Percentiles rank a stretch among this genome's conserved stretches.
These are phyloP conservation scores for Thoracochromis brauschi DNA, from an alignment of 2,113 vertebrate genomes.

Conservation along the genomic window DNA sequence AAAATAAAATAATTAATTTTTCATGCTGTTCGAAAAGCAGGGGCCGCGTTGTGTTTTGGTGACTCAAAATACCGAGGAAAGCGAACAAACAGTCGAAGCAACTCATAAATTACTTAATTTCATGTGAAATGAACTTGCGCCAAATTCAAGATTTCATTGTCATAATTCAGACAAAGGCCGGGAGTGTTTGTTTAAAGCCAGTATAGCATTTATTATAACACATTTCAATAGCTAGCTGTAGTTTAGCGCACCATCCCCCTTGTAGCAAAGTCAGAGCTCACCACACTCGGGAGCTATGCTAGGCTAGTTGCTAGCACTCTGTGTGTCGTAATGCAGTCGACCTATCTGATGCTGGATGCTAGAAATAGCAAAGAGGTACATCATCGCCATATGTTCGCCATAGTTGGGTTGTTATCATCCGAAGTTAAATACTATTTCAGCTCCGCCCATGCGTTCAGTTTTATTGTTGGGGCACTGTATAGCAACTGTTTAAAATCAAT, in stretches of 20 bases:
- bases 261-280: not conserved
- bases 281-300: not conserved
- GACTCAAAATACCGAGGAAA: not conserved
- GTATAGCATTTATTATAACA: fast-evolving
- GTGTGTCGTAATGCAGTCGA: slow-evolving; percentile 24
- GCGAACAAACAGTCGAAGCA: not conserved
- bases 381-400: not conserved
- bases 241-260: not conserved
- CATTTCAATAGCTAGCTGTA: not conserved
- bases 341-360: not conserved
- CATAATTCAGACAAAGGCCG: fast-evolving
- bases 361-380: not conserved
- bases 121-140: not conserved
- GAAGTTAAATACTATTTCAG: not conserved
- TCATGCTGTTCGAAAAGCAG: not conserved
- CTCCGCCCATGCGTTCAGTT: not conserved
- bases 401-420: not conserved
- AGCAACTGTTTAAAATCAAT: not conserved
- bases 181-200: fast-evolving
- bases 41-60: slow-evolving; percentile 48
- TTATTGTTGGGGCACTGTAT: not conserved
- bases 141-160: not conserved
- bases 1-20: not conserved
- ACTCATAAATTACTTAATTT: not conserved
- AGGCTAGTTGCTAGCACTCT: slow-evolving; percentile 41